These are phyloP conservation scores for Ostrea edulis DNA, from an alignment of 1,140 invertebrate species.

Conservation along the genomic window DNA sequence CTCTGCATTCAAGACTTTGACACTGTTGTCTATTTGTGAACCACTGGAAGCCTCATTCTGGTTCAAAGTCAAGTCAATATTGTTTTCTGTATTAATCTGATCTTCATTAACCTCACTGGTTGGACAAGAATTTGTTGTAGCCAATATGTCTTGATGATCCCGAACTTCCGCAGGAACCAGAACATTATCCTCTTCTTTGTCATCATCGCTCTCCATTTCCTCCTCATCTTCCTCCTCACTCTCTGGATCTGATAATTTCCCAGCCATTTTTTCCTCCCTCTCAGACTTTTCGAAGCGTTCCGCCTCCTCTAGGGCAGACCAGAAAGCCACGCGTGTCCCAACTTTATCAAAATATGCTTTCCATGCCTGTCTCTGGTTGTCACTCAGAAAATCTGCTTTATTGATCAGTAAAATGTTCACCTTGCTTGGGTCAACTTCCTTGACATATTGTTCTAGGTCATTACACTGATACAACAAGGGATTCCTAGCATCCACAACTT, in stretches of 20 bases:
- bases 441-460: slow-evolving; percentile 96
- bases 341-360: slow-evolving; percentile 90
- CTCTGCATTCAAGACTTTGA: slow-evolving; percentile 71
- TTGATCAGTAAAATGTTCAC: slow-evolving; percentile 93
- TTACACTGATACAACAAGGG: slow-evolving; percentile 95
- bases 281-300: slow-evolving; percentile 59
- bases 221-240: slow-evolving; percentile 53
- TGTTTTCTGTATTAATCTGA: neutral
- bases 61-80: neutral
- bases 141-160: neutral
- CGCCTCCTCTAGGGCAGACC: slow-evolving; percentile 85
- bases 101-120: neutral
- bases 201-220: neutral
- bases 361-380: slow-evolving; percentile 89
- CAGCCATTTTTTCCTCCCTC: slow-evolving; percentile 5
- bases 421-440: slow-evolving; percentile 89
- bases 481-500: slow-evolving; percentile 98
- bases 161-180: neutral
- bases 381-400: slow-evolving; percentile 96
- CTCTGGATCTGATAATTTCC: slow-evolving; percentile 52
- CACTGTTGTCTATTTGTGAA: slow-evolving; percentile 44
- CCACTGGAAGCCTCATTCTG: neutral
- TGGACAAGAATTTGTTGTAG: neutral
- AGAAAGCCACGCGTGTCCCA: slow-evolving; percentile 89
- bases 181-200: slow-evolving; percentile 55